Evolutionary conservation across 2,888 invertebrate genomes (phyloP).

Genomic region (Trilocha varians): DNA sequence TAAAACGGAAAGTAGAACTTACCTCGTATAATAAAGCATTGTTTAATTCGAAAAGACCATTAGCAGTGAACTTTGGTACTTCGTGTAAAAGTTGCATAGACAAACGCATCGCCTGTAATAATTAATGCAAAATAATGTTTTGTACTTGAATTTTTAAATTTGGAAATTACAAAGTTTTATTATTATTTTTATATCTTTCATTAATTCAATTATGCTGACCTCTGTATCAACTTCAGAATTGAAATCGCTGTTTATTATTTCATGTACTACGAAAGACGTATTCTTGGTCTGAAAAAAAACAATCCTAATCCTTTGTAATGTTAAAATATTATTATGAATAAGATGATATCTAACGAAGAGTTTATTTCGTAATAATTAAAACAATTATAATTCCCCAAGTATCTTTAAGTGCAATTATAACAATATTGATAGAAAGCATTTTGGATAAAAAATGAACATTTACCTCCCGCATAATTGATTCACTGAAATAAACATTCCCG

Average conservation of each 20-base stretch:
- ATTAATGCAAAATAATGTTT: no score
- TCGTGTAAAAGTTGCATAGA: conserved; percentile 45
- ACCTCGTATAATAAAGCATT: conserved; percentile 38
- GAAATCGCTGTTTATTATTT: conserved; percentile 40
- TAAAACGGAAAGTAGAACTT: no score
- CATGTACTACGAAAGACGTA: conserved; percentile 33
- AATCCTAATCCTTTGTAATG: no score
- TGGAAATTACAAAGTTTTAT: no score
- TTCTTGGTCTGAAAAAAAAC: conserved; percentile 34
- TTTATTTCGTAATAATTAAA: no score
- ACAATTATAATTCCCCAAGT: no score
- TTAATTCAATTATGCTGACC: no score
- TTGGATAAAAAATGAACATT: conserved; percentile 6
- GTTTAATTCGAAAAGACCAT: conserved; percentile 34
- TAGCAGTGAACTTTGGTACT: conserved; percentile 32
- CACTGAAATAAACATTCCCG: conserved; percentile 31
- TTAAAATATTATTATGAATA: no score
- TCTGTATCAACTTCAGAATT: conserved; percentile 31
- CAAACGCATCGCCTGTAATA: conserved; percentile 39
- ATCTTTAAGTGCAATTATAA: no score
- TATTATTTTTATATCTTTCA: neutral
- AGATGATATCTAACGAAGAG: no score
- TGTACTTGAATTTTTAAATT: no score
- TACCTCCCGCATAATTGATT: conserved; percentile 34
- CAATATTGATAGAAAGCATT: no score